Percentiles rank a stretch among this genome's conserved stretches.
Evolutionary conservation across 1,140 invertebrate species (phyloP).

Genomic region (Teleopsis dalmanni): DNA sequence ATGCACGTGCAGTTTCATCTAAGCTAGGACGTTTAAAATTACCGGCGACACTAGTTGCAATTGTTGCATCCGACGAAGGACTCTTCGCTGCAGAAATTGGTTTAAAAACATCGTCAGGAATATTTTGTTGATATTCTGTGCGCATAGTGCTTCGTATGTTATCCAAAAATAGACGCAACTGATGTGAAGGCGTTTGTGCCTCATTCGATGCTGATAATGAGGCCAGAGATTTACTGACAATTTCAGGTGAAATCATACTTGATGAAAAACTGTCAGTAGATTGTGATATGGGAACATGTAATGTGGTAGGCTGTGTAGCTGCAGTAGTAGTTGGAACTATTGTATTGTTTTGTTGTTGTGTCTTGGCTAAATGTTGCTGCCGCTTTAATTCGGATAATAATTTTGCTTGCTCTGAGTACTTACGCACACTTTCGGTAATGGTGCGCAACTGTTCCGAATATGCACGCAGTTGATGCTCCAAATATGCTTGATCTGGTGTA

Average conservation of each 20-base stretch:
- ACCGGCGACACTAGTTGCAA: not conserved
- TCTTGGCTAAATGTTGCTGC: slow-evolving; percentile 36
- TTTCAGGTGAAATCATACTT: slow-evolving; percentile 40
- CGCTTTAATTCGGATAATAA: slow-evolving; percentile 38
- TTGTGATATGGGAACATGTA: slow-evolving; percentile 5
- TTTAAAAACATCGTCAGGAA: slow-evolving; percentile 37
- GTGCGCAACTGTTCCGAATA: slow-evolving; percentile 41
- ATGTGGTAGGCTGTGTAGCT: not conserved
- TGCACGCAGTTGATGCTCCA: slow-evolving; percentile 40
- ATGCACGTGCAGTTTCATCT: not conserved
- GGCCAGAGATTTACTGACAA: slow-evolving; percentile 38
- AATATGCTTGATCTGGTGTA: slow-evolving; percentile 36
- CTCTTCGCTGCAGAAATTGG: slow-evolving; percentile 14
- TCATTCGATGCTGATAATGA: slow-evolving; percentile 26
- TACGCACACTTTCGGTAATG: slow-evolving; percentile 41
- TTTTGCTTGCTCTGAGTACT: slow-evolving; percentile 43
- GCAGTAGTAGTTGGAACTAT: slow-evolving; percentile 6
- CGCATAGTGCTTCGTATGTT: slow-evolving; percentile 42
- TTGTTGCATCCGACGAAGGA: not conserved
- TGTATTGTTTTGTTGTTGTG: slow-evolving; percentile 18
- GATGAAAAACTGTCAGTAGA: slow-evolving; percentile 29
- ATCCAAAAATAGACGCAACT: slow-evolving; percentile 37
- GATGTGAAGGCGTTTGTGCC: slow-evolving; percentile 37
- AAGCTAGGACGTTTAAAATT: slow-evolving; percentile 1
- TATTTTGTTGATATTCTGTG: slow-evolving; percentile 38